phyloP scores from a whole-genome alignment of 2,113 vertebrate genomes.

The Crotalus tigris region DNA sequence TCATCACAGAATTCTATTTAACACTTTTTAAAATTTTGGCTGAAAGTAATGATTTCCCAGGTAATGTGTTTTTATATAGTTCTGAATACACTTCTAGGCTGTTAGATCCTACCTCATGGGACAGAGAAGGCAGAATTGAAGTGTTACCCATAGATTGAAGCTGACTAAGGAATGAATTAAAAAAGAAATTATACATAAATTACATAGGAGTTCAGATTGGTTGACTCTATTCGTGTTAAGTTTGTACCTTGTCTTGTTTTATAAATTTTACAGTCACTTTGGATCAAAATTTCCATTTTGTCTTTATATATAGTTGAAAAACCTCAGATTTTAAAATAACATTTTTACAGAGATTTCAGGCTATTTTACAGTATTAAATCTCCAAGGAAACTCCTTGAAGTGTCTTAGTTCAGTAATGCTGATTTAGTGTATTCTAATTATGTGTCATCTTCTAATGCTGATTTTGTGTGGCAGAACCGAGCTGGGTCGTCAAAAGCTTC shows the following conservation, averaged over 20 bases:
- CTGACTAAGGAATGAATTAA: background rate
- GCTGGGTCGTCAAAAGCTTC: conserved; percentile 83
- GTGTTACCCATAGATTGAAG: background rate
- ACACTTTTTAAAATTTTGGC: background rate
- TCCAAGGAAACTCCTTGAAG: conserved; percentile 3
- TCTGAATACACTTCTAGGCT: background rate
- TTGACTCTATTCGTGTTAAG: background rate
- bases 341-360: background rate
- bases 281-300: background rate
- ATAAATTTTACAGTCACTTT: background rate
- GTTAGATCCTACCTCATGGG: background rate
- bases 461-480: conserved; percentile 76
- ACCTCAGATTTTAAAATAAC: background rate
- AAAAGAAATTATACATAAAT: background rate
- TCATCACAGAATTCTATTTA: background rate
- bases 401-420: conserved; percentile 18
- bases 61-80: too few species aligned
- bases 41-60: background rate
- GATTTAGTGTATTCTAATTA: conserved; percentile 7
- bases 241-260: background rate
- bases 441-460: background rate
- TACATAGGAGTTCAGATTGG: background rate
- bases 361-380: conserved; percentile 16
- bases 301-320: background rate
- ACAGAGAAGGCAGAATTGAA: background rate